phyloP scores from a whole-genome alignment of 53 echinoderm and acorn worm species.

The Antedon mediterranea region DNA sequence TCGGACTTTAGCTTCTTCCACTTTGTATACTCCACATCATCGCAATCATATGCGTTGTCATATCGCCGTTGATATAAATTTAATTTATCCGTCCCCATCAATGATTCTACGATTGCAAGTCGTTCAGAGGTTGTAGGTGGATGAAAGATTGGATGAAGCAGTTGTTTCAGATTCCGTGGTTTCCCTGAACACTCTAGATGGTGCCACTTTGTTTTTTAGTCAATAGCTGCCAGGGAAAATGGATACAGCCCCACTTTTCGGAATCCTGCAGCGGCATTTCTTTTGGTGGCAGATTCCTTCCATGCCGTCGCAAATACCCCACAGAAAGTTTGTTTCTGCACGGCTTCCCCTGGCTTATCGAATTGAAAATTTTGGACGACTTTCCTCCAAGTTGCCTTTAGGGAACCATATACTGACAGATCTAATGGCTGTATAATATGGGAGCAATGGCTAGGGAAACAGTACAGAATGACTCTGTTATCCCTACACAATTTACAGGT shows the following conservation, averaged over 20 bases:
- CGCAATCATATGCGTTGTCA: no score
- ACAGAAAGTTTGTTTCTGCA: constrained; percentile 25
- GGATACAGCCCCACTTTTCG: constrained; percentile 15
- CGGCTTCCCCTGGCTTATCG: constrained; percentile 16
- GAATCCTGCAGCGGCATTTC: constrained; percentile 18
- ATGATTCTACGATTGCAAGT: no score
- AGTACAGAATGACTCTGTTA: neutral
- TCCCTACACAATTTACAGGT: neutral
- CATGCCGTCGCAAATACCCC: constrained; percentile 19
- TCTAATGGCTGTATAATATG: constrained; percentile 45
- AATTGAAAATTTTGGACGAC: constrained; percentile 15
- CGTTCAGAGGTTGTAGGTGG: no score
- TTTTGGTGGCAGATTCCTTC: neutral
- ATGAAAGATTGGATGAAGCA: no score
- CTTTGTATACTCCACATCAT: no score
- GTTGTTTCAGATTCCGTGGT: no score
- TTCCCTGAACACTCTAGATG: no score
- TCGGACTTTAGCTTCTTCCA: no score
- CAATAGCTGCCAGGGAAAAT: neutral
- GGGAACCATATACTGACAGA: constrained; percentile 19
- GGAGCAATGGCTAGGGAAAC: neutral
- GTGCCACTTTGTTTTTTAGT: no score
- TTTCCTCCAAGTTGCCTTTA: constrained; percentile 30
- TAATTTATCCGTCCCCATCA: no score
- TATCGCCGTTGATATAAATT: no score